Percentiles rank a stretch among this genome's conserved stretches.
Conservation (phyloP, 2,113 vertebrate species). For the Leptodactylus fuscus region DNA sequence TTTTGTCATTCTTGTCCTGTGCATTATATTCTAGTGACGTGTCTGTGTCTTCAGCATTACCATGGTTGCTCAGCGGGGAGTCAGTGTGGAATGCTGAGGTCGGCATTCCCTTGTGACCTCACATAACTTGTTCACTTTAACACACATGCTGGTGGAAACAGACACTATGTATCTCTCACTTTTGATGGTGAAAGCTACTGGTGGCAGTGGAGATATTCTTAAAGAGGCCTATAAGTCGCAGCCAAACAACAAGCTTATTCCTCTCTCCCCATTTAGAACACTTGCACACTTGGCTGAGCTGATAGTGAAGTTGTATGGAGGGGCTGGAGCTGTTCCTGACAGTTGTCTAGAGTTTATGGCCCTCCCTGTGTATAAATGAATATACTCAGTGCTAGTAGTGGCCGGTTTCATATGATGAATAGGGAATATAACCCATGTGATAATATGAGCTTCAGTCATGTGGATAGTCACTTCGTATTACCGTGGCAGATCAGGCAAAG, state of each 20-base stretch:
- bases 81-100: constrained; percentile 19
- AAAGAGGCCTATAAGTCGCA: too few species aligned
- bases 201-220: neutral
- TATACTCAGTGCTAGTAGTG: neutral
- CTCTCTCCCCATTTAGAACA: neutral
- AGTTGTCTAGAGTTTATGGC: neutral
- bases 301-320: too few species aligned
- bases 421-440: neutral
- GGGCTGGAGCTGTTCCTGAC: too few species aligned
- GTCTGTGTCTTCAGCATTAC: too few species aligned
- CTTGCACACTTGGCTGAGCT: too few species aligned
- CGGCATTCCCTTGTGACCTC: neutral
- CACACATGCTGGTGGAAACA: neutral
- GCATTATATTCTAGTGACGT: too few species aligned
- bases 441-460: neutral
- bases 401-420: neutral
- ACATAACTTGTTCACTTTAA: neutral
- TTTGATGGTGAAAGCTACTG: neutral
- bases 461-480: neutral
- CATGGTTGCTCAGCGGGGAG: constrained; percentile 6
- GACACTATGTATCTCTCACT: too few species aligned
- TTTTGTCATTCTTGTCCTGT: neutral
- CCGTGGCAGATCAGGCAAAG: neutral
- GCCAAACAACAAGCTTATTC: too few species aligned
- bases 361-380: neutral